Conservation (phyloP, 2,113 vertebrate genomes). For the Gnathonemus longibarbis region DNA sequence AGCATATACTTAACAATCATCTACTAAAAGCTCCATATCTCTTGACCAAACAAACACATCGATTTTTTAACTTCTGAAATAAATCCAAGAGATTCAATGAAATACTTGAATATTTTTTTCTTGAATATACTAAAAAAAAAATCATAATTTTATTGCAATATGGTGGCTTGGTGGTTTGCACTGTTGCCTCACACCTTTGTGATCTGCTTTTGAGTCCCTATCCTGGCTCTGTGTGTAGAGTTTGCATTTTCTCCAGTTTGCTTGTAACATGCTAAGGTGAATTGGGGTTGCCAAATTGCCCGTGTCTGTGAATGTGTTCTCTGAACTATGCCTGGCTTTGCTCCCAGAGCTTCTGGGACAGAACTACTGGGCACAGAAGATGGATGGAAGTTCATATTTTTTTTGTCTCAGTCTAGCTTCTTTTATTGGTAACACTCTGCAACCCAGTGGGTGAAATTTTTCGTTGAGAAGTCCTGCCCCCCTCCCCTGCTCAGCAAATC, state of each 20-base stretch:
- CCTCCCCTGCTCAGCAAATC: neutral
- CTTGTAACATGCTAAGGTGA: neutral
- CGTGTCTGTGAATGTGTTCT: too few species aligned
- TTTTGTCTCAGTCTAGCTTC: neutral
- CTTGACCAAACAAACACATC: neutral
- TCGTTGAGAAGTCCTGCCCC: neutral
- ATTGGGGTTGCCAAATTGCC: neutral
- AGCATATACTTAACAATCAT: neutral
- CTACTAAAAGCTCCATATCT: neutral
- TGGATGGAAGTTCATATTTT: neutral
- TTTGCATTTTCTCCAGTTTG: neutral
- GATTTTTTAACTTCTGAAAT: neutral
- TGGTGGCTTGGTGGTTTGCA: neutral
- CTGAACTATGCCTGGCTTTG: neutral
- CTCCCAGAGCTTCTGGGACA: neutral
- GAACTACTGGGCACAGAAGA: neutral
- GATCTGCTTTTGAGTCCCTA: neutral
- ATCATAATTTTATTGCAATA: neutral
- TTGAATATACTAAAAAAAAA: neutral
- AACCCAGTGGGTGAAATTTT: neutral
- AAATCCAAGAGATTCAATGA: neutral
- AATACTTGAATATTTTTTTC: neutral
- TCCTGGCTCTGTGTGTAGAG: neutral
- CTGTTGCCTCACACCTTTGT: neutral
- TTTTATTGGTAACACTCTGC: neutral